Evolutionary conservation across 2,888 invertebrate species (phyloP).

Genomic region (Tiliacea aurago): DNA sequence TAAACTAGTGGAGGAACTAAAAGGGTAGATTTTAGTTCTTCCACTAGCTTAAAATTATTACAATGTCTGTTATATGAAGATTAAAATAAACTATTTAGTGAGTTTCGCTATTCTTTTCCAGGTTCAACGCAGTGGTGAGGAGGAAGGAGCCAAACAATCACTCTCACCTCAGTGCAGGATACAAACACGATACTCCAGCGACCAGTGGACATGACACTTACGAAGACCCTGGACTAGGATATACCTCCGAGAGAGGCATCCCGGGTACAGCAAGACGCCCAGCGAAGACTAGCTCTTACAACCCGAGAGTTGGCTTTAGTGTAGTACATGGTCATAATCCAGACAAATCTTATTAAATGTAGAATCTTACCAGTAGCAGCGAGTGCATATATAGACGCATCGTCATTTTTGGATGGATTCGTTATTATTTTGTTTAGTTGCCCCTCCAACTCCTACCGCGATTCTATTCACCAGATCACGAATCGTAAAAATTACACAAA

Average conservation of each 20-base stretch:
- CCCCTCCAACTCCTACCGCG: neutral
- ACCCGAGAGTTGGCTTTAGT: constrained; percentile 75
- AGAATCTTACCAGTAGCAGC: neutral
- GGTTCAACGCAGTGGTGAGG: constrained; percentile 83
- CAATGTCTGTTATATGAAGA: neutral
- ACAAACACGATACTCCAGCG: constrained; percentile 59
- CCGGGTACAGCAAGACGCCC: constrained; percentile 51
- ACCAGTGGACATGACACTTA: constrained; percentile 60
- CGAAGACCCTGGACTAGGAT: constrained; percentile 44
- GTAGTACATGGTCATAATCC: constrained; percentile 70
- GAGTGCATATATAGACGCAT: too few species aligned
- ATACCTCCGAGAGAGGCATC: constrained; percentile 43
- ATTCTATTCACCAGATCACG: neutral
- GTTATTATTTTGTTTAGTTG: neutral
- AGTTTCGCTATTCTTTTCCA: constrained; percentile 47
- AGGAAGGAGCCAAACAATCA: constrained; percentile 77
- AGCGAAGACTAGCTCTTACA: constrained; percentile 59
- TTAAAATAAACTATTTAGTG: neutral
- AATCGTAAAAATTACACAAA: neutral
- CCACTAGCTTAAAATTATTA: too few species aligned
- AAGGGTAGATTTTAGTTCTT: too few species aligned
- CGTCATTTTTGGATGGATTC: neutral
- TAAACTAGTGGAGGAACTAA: too few species aligned
- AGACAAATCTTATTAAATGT: constrained; percentile 46
- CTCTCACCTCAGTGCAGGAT: constrained; percentile 66